Percentiles rank a stretch among this genome's conserved stretches.
These are phyloP conservation scores for Anthrax anthrax DNA, from an alignment of 2,888 invertebrate species.

Conservation along the genomic window DNA sequence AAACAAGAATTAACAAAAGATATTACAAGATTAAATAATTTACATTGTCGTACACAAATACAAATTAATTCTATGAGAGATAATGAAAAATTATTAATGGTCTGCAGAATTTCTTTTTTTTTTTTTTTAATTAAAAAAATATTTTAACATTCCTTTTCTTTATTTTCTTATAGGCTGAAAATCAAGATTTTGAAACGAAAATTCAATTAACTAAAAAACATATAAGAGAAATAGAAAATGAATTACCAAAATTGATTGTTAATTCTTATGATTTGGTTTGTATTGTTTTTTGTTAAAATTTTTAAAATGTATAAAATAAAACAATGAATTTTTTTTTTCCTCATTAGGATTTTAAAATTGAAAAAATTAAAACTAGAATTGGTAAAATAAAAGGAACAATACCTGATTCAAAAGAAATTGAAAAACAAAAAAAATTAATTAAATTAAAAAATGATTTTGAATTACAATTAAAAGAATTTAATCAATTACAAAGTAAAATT, in stretches of 20 bases:
- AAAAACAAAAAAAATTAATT: constrained; percentile 29
- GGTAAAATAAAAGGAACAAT: constrained; percentile 28
- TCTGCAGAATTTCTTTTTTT: constrained; percentile 7
- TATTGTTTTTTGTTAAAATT: constrained; percentile 10
- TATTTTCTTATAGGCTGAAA: constrained; percentile 17
- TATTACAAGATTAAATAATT: constrained; percentile 22
- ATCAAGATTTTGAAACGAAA: constrained; percentile 18
- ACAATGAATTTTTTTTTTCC: not conserved
- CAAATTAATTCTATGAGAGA: constrained; percentile 22
- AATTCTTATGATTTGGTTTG: constrained; percentile 45
- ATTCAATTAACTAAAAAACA: constrained; percentile 16
- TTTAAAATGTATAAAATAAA: not conserved
- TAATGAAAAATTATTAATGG: constrained; percentile 20
- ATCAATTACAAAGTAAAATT: constrained; percentile 38
- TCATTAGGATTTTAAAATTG: constrained; percentile 30
- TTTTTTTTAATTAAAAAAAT: no score
- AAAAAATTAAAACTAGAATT: constrained; percentile 33
- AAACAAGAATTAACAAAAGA: constrained; percentile 23
- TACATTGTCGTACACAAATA: constrained; percentile 26
- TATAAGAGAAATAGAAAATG: constrained; percentile 28
- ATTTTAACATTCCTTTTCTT: no score
- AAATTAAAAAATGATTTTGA: constrained; percentile 34
- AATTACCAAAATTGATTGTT: constrained; percentile 43
- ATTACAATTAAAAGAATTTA: constrained; percentile 33
- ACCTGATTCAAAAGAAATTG: constrained; percentile 25